Percentiles rank a stretch among this genome's conserved stretches.
Evolutionary conservation across 2,888 invertebrate genomes (phyloP).

Genomic region (Nezara viridula): DNA sequence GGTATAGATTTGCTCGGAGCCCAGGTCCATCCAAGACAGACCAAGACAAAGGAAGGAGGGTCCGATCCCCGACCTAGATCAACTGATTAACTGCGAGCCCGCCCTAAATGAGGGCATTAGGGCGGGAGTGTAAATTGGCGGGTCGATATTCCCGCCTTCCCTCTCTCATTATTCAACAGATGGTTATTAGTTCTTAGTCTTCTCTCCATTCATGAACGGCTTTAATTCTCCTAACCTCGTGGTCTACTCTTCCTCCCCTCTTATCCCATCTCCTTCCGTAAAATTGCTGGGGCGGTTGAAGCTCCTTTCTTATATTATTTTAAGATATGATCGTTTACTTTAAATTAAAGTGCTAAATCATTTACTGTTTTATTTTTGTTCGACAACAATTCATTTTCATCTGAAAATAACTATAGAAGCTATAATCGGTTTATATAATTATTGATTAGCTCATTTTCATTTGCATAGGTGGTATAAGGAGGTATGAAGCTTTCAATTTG

Average conservation of each 20-base stretch:
- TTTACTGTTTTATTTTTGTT: no score
- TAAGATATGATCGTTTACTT: background rate
- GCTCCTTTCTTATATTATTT: background rate
- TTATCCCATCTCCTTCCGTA: background rate
- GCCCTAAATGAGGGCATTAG: conserved; percentile 47
- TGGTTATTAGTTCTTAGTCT: conserved; percentile 58
- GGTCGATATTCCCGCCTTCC: conserved; percentile 50
- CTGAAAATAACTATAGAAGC: no score
- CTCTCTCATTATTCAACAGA: conserved; percentile 58
- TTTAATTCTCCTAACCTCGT: conserved; percentile 39
- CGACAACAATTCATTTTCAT: no score
- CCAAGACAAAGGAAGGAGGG: conserved; percentile 25
- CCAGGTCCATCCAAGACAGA: background rate
- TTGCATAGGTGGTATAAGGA: no score
- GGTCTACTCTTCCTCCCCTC: background rate
- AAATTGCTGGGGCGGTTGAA: background rate
- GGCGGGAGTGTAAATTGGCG: conserved; percentile 54
- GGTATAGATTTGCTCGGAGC: background rate
- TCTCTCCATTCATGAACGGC: conserved; percentile 37
- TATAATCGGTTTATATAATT: no score
- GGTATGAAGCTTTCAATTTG: no score
- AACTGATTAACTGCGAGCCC: conserved; percentile 37
- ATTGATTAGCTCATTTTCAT: no score
- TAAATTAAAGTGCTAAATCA: background rate
- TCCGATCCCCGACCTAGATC: conserved; percentile 30